Percentiles rank a stretch among this genome's conserved stretches.
Conservation (phyloP, 2,797 vertebrate species). For the Lagocephalus sceleratus region DNA sequence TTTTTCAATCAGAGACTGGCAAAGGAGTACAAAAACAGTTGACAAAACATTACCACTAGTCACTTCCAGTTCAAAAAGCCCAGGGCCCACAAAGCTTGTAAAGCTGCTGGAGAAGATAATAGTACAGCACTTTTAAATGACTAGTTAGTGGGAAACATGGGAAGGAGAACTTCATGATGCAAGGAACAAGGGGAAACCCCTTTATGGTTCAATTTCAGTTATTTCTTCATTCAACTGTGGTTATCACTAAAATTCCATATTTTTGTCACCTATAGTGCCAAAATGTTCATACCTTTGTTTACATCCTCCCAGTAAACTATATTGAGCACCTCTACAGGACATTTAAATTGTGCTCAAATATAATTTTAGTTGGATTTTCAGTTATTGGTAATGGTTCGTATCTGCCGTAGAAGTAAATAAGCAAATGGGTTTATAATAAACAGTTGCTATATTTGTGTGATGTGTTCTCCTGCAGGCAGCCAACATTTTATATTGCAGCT, state of each 20-base stretch:
- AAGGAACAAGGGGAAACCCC: neutral
- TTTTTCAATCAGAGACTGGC: neutral
- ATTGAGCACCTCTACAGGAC: no score
- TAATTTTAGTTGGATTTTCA: no score
- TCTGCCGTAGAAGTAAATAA: neutral
- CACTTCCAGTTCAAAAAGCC: neutral
- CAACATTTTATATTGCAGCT: neutral
- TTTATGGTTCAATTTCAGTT: neutral
- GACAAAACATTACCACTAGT: constrained; percentile 4
- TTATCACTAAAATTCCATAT: neutral
- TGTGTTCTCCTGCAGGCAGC: neutral
- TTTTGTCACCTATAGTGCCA: neutral
- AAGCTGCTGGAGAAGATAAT: constrained; percentile 5
- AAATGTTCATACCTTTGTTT: no score
- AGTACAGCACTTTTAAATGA: constrained; percentile 5
- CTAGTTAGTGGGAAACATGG: neutral
- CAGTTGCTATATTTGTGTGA: neutral
- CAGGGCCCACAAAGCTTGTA: neutral
- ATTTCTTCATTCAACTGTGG: neutral
- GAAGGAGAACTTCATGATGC: neutral
- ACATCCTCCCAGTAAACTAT: neutral
- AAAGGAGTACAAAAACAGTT: neutral
- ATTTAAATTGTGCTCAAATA: no score
- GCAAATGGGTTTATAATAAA: neutral
- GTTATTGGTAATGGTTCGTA: neutral